Base-by-base conservation (phyloP, 2,888 invertebrate species). In the Serrognathus titanus region DNA sequence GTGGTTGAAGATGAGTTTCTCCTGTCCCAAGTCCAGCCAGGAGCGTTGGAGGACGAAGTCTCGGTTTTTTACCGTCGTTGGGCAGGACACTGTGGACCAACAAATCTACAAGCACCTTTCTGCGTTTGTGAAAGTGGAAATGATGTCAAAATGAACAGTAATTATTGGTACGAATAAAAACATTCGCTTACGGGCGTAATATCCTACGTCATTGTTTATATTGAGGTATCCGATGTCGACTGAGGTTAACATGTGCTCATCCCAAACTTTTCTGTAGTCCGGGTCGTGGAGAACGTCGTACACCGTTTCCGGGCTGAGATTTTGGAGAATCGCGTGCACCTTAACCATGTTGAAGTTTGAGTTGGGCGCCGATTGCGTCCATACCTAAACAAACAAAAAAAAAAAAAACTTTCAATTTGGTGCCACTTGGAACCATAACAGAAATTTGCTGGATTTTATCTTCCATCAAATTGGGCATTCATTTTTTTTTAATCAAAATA, bases 231-330 rank as follows among this genome's bases (percentile, higher is more conserved):
- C 94, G 57, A 95, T 92, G 74, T 94, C 94, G 69, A 86, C 86
- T 0, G 92, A 88, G 47, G 89, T 87, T 63, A 92, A 79, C 92
- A 95, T 94, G 75, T 94, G 89, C 48, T 89, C 88, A 78, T 95
- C 95, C 95, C 95, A 95, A 64, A 89, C 86, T 71, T 88, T 88
- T 60, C 94, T 81, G 78, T 92, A 94, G 69, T 88, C 89, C 0
- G 93, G 92, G 79, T 95, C 95, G 75, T 94, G 94, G 37, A 95
- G 81, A 41, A 94, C 94, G 75, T 95, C 94, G 77, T 93, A 95
- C 67, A 93, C 76, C 1, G 87, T 85, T 63, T 84, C 83, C 10
- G 92, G 86, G 55, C 84, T 79, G 63, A 94, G 85, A 71, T 92
- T 90, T 16, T 83, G 80, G 76, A 90, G 92, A 66, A 85, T 81